Conservation (phyloP, 1,140 invertebrate species). For the Battus philenor region DNA sequence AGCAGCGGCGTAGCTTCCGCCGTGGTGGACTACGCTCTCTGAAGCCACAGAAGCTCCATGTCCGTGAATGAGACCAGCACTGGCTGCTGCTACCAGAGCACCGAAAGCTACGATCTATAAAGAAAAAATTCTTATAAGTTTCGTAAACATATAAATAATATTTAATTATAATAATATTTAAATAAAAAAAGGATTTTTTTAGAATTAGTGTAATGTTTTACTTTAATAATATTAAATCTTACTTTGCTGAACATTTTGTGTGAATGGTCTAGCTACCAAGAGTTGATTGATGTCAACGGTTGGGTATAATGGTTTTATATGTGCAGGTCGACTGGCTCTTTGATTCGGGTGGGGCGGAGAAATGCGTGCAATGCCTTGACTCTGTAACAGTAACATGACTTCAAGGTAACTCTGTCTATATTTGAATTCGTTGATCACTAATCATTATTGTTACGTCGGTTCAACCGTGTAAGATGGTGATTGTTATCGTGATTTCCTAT, state of each 20-base stretch:
- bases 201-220: no score
- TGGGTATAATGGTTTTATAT: slow-evolving; percentile 59
- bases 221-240: slow-evolving; percentile 2
- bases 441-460: slow-evolving; percentile 24
- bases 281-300: slow-evolving; percentile 54
- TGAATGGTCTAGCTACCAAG: slow-evolving; percentile 36
- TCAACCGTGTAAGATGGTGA: no score
- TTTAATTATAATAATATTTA: neutral
- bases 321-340: slow-evolving; percentile 19
- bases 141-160: neutral
- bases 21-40: slow-evolving; percentile 54
- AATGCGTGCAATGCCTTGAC: slow-evolving; percentile 54
- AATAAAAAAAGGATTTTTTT: neutral
- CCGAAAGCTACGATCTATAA: slow-evolving; percentile 46
- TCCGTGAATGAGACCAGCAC: slow-evolving; percentile 37
- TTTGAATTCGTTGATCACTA: slow-evolving; percentile 23
- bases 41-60: slow-evolving; percentile 48
- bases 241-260: slow-evolving; percentile 50
- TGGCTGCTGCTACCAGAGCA: slow-evolving; percentile 36
- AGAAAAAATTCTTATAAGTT: neutral
- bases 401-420: slow-evolving; percentile 34
- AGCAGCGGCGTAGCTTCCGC: slow-evolving; percentile 30
- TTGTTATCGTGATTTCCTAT: slow-evolving; percentile 15
- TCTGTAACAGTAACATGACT: slow-evolving; percentile 42
- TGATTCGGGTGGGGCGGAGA: slow-evolving; percentile 42